A percentile compares a stretch with the other conserved stretches of the same genome.
Evolutionary conservation across 1,140 invertebrate species (phyloP).

Genomic region (Drosophila sproati): DNA sequence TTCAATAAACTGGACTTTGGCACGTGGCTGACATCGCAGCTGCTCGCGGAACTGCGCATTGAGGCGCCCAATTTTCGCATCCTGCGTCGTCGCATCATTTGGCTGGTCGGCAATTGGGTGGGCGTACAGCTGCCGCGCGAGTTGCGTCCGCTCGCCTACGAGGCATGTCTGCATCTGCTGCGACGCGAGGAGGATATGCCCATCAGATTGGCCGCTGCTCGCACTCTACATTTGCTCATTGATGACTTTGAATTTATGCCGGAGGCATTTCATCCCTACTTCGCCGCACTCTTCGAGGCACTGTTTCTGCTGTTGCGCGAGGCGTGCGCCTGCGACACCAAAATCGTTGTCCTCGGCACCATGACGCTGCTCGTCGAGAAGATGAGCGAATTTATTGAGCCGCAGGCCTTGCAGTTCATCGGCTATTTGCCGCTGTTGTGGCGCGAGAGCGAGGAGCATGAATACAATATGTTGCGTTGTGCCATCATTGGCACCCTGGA

Average conservation of each 20-base stretch:
- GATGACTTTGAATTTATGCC: conserved; percentile 97
- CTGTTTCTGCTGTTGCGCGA: conserved; percentile 94
- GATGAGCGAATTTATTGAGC: conserved; percentile 89
- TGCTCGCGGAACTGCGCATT: conserved; percentile 93
- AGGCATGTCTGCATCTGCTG: conserved; percentile 90
- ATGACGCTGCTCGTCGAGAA: conserved; percentile 96
- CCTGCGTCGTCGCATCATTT: conserved; percentile 94
- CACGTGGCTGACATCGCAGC: conserved; percentile 94
- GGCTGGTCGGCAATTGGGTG: conserved; percentile 94
- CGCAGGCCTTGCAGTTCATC: conserved; percentile 89
- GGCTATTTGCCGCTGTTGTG: conserved; percentile 94
- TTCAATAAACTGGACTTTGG: conserved; percentile 98
- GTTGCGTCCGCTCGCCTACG: conserved; percentile 92
- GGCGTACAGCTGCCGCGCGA: conserved; percentile 93
- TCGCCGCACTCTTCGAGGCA: conserved; percentile 90
- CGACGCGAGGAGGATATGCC: conserved; percentile 91
- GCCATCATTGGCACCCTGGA: conserved; percentile 93
- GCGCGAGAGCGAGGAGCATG: conserved; percentile 93
- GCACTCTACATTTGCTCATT: conserved; percentile 91
- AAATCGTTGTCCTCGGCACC: conserved; percentile 95
- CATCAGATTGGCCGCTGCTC: conserved; percentile 92
- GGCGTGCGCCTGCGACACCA: conserved; percentile 96
- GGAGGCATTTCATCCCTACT: conserved; percentile 93
- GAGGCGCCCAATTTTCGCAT: conserved; percentile 94
- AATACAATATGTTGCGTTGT: conserved; percentile 95